Percentiles rank a stretch among this genome's conserved stretches.
Evolutionary conservation across 1,140 invertebrate genomes (phyloP).

Genomic region (Orius laevigatus): DNA sequence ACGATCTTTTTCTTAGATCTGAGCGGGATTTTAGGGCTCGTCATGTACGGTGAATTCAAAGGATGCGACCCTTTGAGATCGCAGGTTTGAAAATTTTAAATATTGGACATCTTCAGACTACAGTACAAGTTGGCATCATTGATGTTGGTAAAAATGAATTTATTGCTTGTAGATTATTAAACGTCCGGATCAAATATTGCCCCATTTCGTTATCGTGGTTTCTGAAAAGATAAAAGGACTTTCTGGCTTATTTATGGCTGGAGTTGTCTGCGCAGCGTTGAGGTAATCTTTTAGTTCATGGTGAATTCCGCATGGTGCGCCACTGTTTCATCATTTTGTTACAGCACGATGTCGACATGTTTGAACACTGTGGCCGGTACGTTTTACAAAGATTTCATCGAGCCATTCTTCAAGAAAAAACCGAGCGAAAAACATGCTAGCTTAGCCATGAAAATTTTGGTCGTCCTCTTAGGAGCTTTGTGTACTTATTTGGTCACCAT

Average conservation of each 20-base stretch:
- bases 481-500: slow-evolving; percentile 38
- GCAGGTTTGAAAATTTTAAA: too few relatives aligned
- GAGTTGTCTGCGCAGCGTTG: slow-evolving; percentile 49
- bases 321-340: slow-evolving; percentile 10
- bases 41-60: too few relatives aligned
- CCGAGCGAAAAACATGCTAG: slow-evolving; percentile 29
- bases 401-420: slow-evolving; percentile 26
- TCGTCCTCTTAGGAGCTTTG: slow-evolving; percentile 37
- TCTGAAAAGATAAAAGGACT: slow-evolving; percentile 36
- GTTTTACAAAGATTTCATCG: slow-evolving; percentile 44
- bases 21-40: too few relatives aligned
- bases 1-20: too few relatives aligned
- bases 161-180: slow-evolving; percentile 21
- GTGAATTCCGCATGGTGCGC: not conserved
- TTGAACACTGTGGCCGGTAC: slow-evolving; percentile 49
- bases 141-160: too few relatives aligned
- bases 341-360: slow-evolving; percentile 44
- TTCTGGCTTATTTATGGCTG: slow-evolving; percentile 48
- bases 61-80: not conserved
- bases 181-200: slow-evolving; percentile 36
- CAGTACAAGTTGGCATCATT: too few relatives aligned
- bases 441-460: slow-evolving; percentile 36
- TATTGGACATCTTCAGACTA: too few relatives aligned
- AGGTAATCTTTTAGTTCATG: slow-evolving; percentile 27
- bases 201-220: slow-evolving; percentile 46